A percentile compares a stretch with the other conserved stretches of the same genome.
Evolutionary conservation across 2,113 vertebrate genomes (phyloP).

Genomic region (Cynopterus brachyotis): DNA sequence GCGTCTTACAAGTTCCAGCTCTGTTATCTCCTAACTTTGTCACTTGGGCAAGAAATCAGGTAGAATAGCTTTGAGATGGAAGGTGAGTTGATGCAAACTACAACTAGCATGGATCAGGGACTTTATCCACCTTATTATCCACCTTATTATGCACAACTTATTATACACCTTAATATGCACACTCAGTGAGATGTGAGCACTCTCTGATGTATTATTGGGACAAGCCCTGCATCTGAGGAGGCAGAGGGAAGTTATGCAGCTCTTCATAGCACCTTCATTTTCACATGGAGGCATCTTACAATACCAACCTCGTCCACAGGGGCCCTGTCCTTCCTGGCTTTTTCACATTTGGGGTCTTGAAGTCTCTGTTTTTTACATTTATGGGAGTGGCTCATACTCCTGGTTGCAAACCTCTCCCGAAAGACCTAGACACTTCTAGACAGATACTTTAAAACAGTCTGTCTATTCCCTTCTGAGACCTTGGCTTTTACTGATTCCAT

Average conservation of each 20-base stretch:
- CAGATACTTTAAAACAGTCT: background rate
- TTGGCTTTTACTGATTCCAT: background rate
- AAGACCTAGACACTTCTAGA: background rate
- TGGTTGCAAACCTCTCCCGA: background rate
- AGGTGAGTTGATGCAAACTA: background rate
- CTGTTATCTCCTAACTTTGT: background rate
- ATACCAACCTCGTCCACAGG: background rate
- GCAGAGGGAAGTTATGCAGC: background rate
- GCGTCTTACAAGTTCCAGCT: background rate
- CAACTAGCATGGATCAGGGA: background rate
- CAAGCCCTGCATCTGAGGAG: background rate
- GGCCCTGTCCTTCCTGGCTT: background rate
- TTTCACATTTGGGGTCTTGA: background rate
- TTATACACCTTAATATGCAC: background rate
- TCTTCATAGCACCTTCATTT: background rate
- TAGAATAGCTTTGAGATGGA: background rate
- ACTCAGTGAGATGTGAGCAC: background rate
- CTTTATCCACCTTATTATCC: background rate
- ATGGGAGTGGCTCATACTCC: background rate
- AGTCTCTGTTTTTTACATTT: background rate
- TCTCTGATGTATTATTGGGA: fast-evolving
- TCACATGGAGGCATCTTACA: background rate
- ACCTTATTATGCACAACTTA: background rate
- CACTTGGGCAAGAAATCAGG: background rate
- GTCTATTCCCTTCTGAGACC: background rate